These are phyloP conservation scores for Eulemur macaco DNA, from an alignment of 2,113 vertebrate species.

Conservation along the genomic window DNA sequence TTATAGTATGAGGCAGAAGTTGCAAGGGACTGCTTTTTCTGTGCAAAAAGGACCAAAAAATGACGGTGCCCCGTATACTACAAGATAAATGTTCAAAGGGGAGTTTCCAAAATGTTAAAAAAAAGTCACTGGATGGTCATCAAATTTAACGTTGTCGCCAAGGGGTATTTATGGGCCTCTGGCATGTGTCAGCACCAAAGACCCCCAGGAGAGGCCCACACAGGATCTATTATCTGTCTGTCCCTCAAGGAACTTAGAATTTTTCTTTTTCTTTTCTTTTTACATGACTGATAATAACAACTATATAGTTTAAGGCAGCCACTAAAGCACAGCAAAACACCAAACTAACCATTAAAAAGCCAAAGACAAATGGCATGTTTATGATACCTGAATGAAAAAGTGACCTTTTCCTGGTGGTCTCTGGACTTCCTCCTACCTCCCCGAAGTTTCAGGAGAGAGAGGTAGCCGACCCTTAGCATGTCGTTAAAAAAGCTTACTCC, in stretches of 20 bases:
- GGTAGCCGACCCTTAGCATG: no score
- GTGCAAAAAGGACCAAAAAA: no score
- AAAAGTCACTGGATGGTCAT: neutral
- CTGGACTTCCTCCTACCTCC: neutral
- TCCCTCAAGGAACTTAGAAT: neutral
- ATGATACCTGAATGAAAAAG: neutral
- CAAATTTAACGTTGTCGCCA: neutral
- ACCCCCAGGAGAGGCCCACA: neutral
- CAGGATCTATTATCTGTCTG: neutral
- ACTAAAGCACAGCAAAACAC: neutral
- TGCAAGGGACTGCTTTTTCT: neutral
- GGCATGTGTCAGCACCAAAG: neutral
- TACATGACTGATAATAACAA: neutral
- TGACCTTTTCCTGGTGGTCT: neutral
- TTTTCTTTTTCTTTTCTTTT: neutral
- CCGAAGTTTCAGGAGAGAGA: neutral
- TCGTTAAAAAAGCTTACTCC: neutral
- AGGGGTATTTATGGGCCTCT: neutral
- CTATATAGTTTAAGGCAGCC: neutral
- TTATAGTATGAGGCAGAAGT: no score
- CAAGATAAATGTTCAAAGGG: neutral
- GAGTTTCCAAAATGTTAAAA: neutral
- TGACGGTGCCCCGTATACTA: no score
- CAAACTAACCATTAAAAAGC: neutral
- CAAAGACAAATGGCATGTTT: neutral